These are phyloP conservation scores for Acanthacorydalis orientalis DNA, from an alignment of 2,888 invertebrate genomes.

Conservation along the genomic window DNA sequence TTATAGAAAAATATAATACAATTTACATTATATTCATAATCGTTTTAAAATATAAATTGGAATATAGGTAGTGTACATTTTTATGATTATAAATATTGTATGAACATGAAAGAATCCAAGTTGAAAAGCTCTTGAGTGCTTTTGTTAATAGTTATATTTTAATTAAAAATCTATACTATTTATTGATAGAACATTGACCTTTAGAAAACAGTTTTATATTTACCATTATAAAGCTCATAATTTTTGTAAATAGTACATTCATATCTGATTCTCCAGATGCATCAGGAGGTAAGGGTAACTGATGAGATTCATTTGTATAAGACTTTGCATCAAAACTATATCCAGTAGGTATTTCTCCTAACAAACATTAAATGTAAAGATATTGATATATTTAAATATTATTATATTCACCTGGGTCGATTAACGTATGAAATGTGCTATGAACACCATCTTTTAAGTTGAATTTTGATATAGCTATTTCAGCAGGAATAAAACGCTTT, in stretches of 20 bases:
- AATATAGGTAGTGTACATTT: too few relatives aligned
- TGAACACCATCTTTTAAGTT: conserved; percentile 27
- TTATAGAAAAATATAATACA: conserved; percentile 2
- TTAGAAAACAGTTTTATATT: too few relatives aligned
- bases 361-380: conserved; percentile 3
- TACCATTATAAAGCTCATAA: conserved; percentile 24
- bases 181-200: too few relatives aligned
- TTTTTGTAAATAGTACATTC: conserved; percentile 21
- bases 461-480: conserved; percentile 30
- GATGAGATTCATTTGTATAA: conserved; percentile 28
- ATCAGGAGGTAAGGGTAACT: conserved; percentile 25
- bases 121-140: too few relatives aligned
- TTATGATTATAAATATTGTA: too few relatives aligned
- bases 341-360: conserved; percentile 24
- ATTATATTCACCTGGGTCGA: conserved; percentile 23
- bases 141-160: too few relatives aligned
- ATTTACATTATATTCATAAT: conserved; percentile 1
- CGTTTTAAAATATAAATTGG: too few relatives aligned
- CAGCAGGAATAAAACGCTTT: conserved; percentile 29
- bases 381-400: neutral
- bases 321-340: conserved; percentile 26
- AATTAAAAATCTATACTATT: too few relatives aligned
- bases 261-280: conserved; percentile 21
- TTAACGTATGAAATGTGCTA: conserved; percentile 24
- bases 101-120: too few relatives aligned